Base-by-base conservation (phyloP, 1,140 invertebrate species). In the Thereuonema tuberculata region DNA sequence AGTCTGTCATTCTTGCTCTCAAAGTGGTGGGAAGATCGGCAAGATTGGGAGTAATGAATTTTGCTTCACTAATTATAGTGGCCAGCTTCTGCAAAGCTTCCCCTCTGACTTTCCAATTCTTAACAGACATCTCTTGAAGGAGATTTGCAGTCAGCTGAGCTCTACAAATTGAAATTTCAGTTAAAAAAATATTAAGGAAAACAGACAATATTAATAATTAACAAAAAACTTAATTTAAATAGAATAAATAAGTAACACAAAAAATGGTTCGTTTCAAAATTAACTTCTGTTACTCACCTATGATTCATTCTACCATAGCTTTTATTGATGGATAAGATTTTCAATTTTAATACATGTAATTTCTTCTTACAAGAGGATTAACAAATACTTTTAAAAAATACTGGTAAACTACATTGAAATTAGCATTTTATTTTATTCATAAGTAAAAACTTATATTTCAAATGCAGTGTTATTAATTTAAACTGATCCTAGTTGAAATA, bases 91-190 rank as follows among this genome's bases (percentile, higher is more conserved):
- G 82, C 21, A 93, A 71, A 1, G 83, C 87, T 74, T 93, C 89
- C 65, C 83, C 86, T 55, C 89, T 80, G 5, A 88, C 81, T 77
- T 95, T 96, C 93, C 93, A 97, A 71, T 94, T 93, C 74, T 94
- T 96, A 72, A 96, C 92, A 26, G 80, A 77, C 60, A 98, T 75
- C 72, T 95, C 88, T 46, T 80, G 82, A 0, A 96, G 72, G 0
- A 96, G 71, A 0, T 80, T 71, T 60, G 89, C 85, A 1, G 89
- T 93, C 48, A 97, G 85, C 66, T 86, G 84, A n/a, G 80, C 77
- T 61, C 85, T 85, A 24, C 5, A 52, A 52, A 24, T 12, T 9
- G 21, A 52, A 52, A 15, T 20, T 20, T 20, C 12, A 52, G 21
- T 52, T 12, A 12, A 12, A 9, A 29, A 28, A 27, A 14, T 26